Evolutionary conservation across 1,140 invertebrate genomes (phyloP).

Genomic region (Lepidostoma basale): DNA sequence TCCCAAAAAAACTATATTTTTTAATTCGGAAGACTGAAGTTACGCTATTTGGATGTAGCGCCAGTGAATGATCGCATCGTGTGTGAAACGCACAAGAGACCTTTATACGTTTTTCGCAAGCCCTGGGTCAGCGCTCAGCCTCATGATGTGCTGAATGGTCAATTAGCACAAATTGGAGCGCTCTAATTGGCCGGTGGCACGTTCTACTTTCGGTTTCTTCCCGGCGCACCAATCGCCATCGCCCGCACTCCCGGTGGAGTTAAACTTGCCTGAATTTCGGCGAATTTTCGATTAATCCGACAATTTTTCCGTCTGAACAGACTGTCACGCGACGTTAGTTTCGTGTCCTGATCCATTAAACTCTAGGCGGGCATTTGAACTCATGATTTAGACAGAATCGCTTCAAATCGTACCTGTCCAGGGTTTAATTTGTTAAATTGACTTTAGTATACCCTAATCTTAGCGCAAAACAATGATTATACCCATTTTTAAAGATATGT

Average conservation of each 20-base stretch:
- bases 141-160: background rate
- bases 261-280: constrained; percentile 10
- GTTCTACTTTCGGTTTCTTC: constrained; percentile 28
- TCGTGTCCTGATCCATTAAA: constrained; percentile 11
- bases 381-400: background rate
- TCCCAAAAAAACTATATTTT: too few relatives aligned
- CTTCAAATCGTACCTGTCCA: constrained; percentile 1
- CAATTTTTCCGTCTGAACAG: constrained; percentile 8
- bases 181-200: constrained; percentile 22
- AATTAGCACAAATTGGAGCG: constrained; percentile 18
- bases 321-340: constrained; percentile 13
- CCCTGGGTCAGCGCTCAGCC: background rate
- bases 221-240: background rate
- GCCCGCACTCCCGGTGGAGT: background rate
- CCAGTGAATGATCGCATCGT: too few relatives aligned
- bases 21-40: too few relatives aligned
- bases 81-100: background rate
- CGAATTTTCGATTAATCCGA: constrained; percentile 22
- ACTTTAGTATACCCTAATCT: background rate
- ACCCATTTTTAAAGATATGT: too few relatives aligned
- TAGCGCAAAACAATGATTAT: too few relatives aligned
- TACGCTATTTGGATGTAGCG: too few relatives aligned
- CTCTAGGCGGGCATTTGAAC: background rate
- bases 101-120: background rate
- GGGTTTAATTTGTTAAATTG: constrained; percentile 15